phyloP scores from a whole-genome alignment of 1,140 invertebrate genomes.

The Ostrea edulis region DNA sequence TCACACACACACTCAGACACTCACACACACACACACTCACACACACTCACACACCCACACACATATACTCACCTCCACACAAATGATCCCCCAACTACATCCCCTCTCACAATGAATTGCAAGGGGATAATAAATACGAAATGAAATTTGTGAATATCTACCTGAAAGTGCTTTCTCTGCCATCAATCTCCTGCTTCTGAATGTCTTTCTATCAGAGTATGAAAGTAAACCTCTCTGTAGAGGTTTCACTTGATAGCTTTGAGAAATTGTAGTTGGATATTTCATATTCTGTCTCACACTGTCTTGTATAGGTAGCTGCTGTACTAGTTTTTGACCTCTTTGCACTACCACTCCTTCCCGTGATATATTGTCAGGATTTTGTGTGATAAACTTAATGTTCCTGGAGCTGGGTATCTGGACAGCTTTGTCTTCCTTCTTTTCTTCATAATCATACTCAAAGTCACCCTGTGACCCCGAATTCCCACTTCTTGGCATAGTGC shows the following conservation, averaged over 20 bases:
- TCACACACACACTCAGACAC: no score
- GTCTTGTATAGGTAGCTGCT: conserved; percentile 33
- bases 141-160: conserved; percentile 43
- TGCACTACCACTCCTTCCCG: conserved; percentile 49
- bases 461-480: not conserved
- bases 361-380: not conserved
- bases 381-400: not conserved
- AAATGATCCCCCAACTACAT: no score
- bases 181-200: conserved; percentile 55
- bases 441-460: conserved; percentile 37
- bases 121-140: no score
- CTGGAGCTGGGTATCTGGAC: not conserved
- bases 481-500: conserved; percentile 48
- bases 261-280: not conserved
- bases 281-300: conserved; percentile 12
- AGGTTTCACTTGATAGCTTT: not conserved
- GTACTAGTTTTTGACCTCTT: conserved; percentile 42
- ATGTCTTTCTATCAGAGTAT: not conserved
- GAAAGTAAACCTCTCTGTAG: not conserved
- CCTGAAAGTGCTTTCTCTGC: conserved; percentile 71
- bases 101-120: no score
- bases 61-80: no score
- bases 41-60: no score
- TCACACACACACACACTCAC: no score
- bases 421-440: not conserved